Base-by-base conservation (phyloP, 2,888 invertebrate genomes). In the Tyria jacobaeae region DNA sequence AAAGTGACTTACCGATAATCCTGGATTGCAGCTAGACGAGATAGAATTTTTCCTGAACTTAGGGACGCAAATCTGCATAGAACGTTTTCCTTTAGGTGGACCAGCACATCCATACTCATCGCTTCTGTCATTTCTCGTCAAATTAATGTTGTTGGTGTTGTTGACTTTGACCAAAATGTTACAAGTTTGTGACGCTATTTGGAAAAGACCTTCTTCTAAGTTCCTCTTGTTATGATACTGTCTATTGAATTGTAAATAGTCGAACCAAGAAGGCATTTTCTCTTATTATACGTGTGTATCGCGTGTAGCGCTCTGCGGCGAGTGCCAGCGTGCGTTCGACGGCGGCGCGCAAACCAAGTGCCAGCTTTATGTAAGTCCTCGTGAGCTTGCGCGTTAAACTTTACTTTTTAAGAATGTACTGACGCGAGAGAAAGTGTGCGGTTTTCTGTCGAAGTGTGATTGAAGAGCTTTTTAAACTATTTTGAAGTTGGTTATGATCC, bases 121-220 rank as follows among this genome's bases (percentile, higher is more conserved):
- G 84, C 95, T 96, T 61, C 95, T 92, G 67, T 95, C 94, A 79
- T 95, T 95, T 54, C 96, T 95, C 76, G 96, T 96, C 78, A 94
- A 82, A 78, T 96, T 96, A 66, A 96, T 96, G 84, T 96, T 96
- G 86, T 96, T 96, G 53, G 96, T 96, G 78, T 96, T 96, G 85
- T 96, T 96, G 71, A 96, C 96, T 94, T 96, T 96, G 61, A 97
- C 96, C 66, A 97, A 90, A 71, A 97, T 96, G 84, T 96, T 96
- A 81, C 96, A 97, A 61, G 97, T 96, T 85, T 97, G 97, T 15
- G 96, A 96, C 5, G 96, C 96, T 72, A 97, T 97, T 92, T 96
- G 96, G 82, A 96, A 96, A 37, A 97, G 91, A 7, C 97, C 97
- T 80, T 96, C 96, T 80, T 96, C 96, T 70, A 97, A 87, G 85